Evolutionary conservation across 1,140 invertebrate genomes (phyloP), one percentile per base, ranked within the genome.

Genomic region (Heliconius melpomene): DNA sequence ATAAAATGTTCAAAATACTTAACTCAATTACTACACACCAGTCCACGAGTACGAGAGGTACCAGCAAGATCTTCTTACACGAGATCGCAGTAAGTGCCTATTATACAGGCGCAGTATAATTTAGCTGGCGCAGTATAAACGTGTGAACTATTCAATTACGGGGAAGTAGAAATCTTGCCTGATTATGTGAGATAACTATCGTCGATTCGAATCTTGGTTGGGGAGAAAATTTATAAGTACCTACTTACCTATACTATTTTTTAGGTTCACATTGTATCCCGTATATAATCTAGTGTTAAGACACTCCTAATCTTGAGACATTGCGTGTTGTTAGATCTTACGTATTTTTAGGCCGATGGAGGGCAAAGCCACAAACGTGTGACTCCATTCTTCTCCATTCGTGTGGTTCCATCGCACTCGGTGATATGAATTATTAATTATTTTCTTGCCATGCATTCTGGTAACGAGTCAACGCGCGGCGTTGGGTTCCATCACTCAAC

Each of bases 141-240:
- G 60, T 66, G 60, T 66, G 60, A 66, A 66, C 60, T 66, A 66
- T 66, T 66, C 60, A 29, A 66, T 66, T 66, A 66, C n/a, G 26
- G n/a, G 7, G 2, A 23, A 20, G n/a, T 66, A 66, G 60, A 66
- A 26, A 57, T 66, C 29, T 66, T 66, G 60, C 60, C 23, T 29
- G 23, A 66, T 66, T 66, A 66, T 16, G 9, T 66, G 60, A 29
- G 23, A 66, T 26, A 13, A 66, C 1, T 57, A 29, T 66, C 13
- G 60, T 29, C 2, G 26, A 29, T 66, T 29, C 13, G 26, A 29
- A 66, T 66, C 60, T 26, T 66, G 23, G 26, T 66, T 66, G 23
- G 2, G 9, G 60, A 16, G 60, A 66, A 66, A 66, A 29, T 66
- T 29, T 16, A 26, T 52, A 52, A 20, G 50, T 52, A 52, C 50